phyloP scores from a whole-genome alignment of 92 coral and sea anemone genomes.

The Hydrozoanthus gracilis region DNA sequence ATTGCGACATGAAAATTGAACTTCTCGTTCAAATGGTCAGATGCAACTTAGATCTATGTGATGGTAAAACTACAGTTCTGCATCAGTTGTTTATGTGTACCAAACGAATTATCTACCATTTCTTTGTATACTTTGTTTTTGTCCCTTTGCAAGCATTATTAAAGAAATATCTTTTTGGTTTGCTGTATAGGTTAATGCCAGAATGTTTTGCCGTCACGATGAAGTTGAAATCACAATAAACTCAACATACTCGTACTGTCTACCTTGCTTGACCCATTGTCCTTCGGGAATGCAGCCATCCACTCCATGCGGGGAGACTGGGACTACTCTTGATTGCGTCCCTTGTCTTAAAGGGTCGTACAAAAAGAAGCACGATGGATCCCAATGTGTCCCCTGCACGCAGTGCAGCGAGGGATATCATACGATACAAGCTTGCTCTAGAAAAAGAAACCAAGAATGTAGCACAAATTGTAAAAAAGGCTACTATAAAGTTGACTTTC shows the following conservation, averaged over 20 bases:
- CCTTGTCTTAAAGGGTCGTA: background rate
- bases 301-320: constrained; percentile 7
- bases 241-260: background rate
- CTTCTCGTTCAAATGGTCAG: too few species aligned
- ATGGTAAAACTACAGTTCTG: too few species aligned
- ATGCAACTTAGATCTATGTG: too few species aligned
- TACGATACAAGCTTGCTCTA: background rate
- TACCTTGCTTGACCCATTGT: constrained; percentile 6
- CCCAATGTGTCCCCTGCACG: background rate
- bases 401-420: background rate
- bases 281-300: background rate
- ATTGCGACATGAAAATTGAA: too few species aligned
- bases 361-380: constrained; percentile 3
- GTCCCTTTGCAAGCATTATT: too few species aligned
- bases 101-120: too few species aligned
- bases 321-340: background rate
- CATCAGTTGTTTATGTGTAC: too few species aligned
- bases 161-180: too few species aligned
- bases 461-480: constrained; percentile 8
- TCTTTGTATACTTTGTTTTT: too few species aligned
- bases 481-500: background rate
- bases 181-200: too few species aligned
- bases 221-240: too few species aligned
- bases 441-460: background rate
- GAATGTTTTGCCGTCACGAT: too few species aligned